phyloP scores from a whole-genome alignment of 2,888 invertebrate species.

The Eupithecia insigniata region DNA sequence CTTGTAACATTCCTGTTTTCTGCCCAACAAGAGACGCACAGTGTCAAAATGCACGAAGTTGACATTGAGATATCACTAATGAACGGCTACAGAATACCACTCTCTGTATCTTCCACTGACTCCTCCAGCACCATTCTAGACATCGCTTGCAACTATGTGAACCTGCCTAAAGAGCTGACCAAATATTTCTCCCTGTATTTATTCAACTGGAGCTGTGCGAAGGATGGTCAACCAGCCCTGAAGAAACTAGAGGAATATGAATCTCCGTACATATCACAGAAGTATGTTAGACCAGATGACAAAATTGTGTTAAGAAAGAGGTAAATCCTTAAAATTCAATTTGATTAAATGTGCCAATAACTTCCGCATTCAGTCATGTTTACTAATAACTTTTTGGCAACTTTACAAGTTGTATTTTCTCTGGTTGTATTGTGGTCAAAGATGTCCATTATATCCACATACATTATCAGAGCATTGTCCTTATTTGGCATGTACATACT shows the following conservation, averaged over 20 bases:
- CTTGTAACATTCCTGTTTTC: constrained; percentile 94
- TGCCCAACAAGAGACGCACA: constrained; percentile 95
- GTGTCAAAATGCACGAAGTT: constrained; percentile 87
- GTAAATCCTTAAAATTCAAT: constrained; percentile 68
- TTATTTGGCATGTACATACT: background rate
- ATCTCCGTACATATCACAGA: constrained; percentile 96
- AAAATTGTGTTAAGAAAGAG: constrained; percentile 94
- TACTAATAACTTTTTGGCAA: background rate
- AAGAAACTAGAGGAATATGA: constrained; percentile 98
- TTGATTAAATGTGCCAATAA: background rate
- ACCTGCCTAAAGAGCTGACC: constrained; percentile 90
- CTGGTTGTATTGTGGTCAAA: background rate
- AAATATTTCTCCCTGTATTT: constrained; percentile 96
- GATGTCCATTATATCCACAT: background rate
- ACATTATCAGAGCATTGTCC: background rate
- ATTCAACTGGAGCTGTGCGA: constrained; percentile 90
- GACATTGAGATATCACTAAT: constrained; percentile 92
- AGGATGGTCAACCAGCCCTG: constrained; percentile 88
- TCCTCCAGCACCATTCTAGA: constrained; percentile 92
- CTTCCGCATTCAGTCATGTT: background rate
- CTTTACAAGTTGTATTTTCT: background rate
- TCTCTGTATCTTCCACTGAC: constrained; percentile 92
- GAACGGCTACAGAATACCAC: constrained; percentile 93
- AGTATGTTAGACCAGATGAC: constrained; percentile 88
- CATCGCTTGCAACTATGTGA: constrained; percentile 92